A percentile compares a stretch with the other conserved stretches of the same genome.
Conservation (phyloP, 1,140 invertebrate genomes). For the Xylocopa sonorina region DNA sequence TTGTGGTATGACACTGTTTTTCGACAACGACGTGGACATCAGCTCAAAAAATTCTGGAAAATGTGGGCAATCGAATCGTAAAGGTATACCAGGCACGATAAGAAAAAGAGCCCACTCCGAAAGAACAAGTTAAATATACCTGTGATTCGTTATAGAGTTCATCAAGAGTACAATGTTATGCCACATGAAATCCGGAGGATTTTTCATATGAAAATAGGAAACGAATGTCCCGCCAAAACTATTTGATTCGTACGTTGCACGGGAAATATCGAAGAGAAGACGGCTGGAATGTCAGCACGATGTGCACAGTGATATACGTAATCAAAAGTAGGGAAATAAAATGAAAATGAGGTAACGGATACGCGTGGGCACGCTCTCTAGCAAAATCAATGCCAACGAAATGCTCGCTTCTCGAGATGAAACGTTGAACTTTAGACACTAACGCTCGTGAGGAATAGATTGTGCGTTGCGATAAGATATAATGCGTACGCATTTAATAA, state of each 20-base stretch:
- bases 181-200: not conserved
- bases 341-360: conserved; percentile 23
- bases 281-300: not conserved
- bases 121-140: conserved; percentile 25
- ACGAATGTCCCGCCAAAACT: conserved; percentile 49
- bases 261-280: not conserved
- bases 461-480: not conserved
- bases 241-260: not conserved
- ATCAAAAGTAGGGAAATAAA: conserved; percentile 17
- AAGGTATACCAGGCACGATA: conserved; percentile 48
- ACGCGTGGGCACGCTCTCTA: conserved; percentile 38
- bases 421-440: not conserved
- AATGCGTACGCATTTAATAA: not conserved
- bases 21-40: conserved; percentile 80
- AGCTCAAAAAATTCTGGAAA: conserved; percentile 79
- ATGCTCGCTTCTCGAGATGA: not conserved
- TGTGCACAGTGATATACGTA: not conserved
- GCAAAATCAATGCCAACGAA: conserved; percentile 31
- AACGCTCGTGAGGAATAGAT: not conserved
- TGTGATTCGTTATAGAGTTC: not conserved
- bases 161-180: not conserved
- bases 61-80: conserved; percentile 67
- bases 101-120: conserved; percentile 47
- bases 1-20: conserved; percentile 79
- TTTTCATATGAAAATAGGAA: conserved; percentile 1